Evolutionary conservation across 2,888 invertebrate genomes (phyloP).

Genomic region (Aspidiotus rigidus): DNA sequence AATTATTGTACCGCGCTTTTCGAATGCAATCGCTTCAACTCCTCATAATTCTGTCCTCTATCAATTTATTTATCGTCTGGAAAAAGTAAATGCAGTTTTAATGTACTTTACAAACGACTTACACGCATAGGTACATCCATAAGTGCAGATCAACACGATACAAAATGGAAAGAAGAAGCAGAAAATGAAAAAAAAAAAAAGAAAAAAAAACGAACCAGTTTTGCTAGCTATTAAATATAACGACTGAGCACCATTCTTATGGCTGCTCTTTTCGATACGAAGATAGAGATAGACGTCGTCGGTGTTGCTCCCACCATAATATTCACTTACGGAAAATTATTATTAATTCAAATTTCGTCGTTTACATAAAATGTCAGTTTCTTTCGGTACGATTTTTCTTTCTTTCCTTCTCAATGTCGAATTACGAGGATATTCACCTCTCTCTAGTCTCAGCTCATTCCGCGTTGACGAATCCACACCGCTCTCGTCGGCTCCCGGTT

Average conservation of each 20-base stretch:
- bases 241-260: neutral
- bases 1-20: too few species aligned
- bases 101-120: too few species aligned
- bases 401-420: neutral
- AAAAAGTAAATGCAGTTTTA: neutral
- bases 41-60: neutral
- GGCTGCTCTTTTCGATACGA: neutral
- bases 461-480: neutral
- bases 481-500: too few species aligned
- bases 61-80: neutral
- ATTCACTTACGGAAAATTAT: neutral
- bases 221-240: neutral
- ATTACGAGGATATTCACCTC: neutral
- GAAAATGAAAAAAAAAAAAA: neutral
- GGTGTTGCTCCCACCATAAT: neutral
- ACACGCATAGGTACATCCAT: neutral
- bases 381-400: neutral
- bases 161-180: too few species aligned
- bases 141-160: too few species aligned
- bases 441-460: neutral
- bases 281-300: neutral
- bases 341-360: constrained; percentile 2
- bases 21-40: too few species aligned
- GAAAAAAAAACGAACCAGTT: constrained; percentile 2
- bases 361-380: neutral